Percentiles rank a stretch among this genome's conserved stretches.
Conservation (phyloP, 2,888 invertebrate genomes). For the Apodemia duryi region DNA sequence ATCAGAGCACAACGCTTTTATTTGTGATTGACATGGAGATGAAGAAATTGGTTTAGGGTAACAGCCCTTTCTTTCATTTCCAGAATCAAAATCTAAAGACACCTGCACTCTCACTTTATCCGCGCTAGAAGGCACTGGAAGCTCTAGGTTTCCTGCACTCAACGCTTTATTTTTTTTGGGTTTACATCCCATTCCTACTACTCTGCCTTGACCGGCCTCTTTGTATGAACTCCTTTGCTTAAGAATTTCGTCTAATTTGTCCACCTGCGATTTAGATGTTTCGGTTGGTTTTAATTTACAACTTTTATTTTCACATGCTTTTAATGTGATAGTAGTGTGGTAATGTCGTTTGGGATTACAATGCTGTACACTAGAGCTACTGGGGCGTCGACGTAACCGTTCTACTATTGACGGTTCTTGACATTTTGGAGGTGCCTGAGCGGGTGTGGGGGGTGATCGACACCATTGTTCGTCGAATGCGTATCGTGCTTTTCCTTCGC, state of each 20-base stretch:
- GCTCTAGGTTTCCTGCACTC: constrained; percentile 31
- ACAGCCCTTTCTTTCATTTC: background rate
- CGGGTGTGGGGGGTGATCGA: constrained; percentile 25
- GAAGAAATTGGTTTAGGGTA: background rate
- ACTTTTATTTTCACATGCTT: background rate
- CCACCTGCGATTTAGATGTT: background rate
- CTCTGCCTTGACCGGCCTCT: constrained; percentile 42
- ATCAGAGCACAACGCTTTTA: background rate
- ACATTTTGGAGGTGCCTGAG: constrained; percentile 26
- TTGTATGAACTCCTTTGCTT: constrained; percentile 31
- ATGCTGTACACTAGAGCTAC: constrained; percentile 9
- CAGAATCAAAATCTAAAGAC: constrained; percentile 23
- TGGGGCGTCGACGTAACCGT: constrained; percentile 29
- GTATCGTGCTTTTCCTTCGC: constrained; percentile 15
- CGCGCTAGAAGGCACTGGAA: constrained; percentile 37
- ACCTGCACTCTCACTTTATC: constrained; percentile 30
- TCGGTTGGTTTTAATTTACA: background rate
- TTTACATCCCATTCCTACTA: constrained; percentile 23
- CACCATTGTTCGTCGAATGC: constrained; percentile 32
- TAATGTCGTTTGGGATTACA: constrained; percentile 9
- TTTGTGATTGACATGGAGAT: background rate
- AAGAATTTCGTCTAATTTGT: constrained; percentile 24
- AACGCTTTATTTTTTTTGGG: constrained; percentile 18
- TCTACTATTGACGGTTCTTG: constrained; percentile 29
- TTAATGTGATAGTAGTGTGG: background rate